Base-by-base conservation (phyloP, 2,797 vertebrate genomes). In the Clarias fuscus region DNA sequence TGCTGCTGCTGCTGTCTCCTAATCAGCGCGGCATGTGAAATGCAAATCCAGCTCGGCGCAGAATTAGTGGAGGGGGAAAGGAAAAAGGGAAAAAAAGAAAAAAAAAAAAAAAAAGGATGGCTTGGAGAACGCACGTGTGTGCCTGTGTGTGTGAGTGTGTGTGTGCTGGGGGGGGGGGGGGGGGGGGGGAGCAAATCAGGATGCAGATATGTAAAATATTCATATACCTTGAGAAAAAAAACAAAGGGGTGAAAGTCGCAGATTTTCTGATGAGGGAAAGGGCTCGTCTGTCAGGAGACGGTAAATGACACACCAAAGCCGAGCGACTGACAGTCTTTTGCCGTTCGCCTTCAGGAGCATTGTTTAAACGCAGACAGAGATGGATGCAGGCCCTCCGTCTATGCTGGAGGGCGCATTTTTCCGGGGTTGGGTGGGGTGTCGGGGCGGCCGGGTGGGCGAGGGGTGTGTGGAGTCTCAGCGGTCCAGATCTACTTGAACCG, bases 271-370 rank as follows among this genome's bases (percentile, higher is more conserved):
- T 84, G 85, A 86, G 85, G 72, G 61, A 84, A 78, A 85, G 87
- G 79, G 88, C 72, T 68, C 87, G 90, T 88, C 86, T 89, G 90
- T 91, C 89, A 89, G 88, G 88, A 95, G 96, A 95, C 92, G 92
- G 96, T 97, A 98, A 99, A 96, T 98, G 98, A 98, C 97, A 99
- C 97, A 98, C 98, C 98, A 99, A 99, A 99, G 98, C 96, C 93
- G 95, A 95, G 95, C 95, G 96, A 95, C 96, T 98, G 98, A 98
- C 98, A 99, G 94, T 95, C 96, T 94, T 94, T 95, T 93, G 93
- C 95, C 96, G 94, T 96, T 96, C 84, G 86, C 96, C 94, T 96
- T 97, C 92, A 96, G 96, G 97, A 96, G 96, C 94, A 96, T 95
- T 97, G 97, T 97, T 97, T 97, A 97, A 96, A 97, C 96, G 95